Evolutionary conservation across 2,797 vertebrate species (phyloP).

Genomic region (Scyliorhinus canicula): DNA sequence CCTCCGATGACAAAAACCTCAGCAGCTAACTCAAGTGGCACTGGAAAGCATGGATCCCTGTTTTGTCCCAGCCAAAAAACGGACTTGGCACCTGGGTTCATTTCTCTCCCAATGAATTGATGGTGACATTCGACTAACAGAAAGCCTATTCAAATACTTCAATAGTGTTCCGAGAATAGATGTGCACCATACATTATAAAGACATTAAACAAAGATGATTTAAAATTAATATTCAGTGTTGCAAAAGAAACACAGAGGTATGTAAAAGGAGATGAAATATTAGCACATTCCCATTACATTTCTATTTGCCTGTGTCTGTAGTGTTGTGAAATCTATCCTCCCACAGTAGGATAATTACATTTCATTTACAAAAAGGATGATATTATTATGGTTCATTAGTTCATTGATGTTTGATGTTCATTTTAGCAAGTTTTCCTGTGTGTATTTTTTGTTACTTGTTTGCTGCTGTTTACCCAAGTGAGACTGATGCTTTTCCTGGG

Average conservation of each 20-base stretch:
- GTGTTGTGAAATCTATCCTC: constrained; percentile 21
- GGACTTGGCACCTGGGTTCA: neutral
- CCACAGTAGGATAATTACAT: neutral
- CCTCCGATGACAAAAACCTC: neutral
- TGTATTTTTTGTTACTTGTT: neutral
- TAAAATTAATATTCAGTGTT: neutral
- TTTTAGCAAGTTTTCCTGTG: neutral
- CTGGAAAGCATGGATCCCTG: too few relatives aligned
- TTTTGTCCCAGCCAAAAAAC: neutral
- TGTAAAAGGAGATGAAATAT: neutral
- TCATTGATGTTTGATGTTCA: neutral
- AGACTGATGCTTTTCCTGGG: neutral
- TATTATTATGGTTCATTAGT: neutral
- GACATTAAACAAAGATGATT: neutral
- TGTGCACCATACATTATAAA: neutral
- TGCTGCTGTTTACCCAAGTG: neutral
- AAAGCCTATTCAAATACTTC: neutral
- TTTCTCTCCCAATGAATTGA: neutral
- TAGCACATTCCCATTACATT: neutral
- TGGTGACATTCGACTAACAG: neutral
- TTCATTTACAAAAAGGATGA: constrained; percentile 13
- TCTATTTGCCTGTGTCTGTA: neutral
- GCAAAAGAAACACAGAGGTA: neutral
- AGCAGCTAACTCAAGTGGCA: neutral
- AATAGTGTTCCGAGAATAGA: neutral